Evolutionary conservation across 2,888 invertebrate genomes (phyloP).

Genomic region (Netelia fuscicornis): DNA sequence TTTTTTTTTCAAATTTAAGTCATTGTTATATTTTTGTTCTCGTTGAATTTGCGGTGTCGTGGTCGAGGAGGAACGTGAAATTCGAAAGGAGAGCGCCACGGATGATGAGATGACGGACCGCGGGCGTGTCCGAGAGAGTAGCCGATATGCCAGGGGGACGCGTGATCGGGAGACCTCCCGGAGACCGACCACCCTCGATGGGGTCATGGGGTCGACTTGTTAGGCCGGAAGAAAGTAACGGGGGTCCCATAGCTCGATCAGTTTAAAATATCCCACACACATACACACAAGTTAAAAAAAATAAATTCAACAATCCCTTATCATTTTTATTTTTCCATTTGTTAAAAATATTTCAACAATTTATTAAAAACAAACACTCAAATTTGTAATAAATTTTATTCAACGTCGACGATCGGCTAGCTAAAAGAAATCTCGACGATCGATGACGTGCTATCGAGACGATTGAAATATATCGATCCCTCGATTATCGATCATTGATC

Average conservation of each 20-base stretch:
- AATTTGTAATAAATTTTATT: too few relatives aligned
- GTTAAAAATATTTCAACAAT: too few relatives aligned
- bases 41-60: conserved; percentile 54
- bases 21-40: neutral
- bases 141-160: conserved; percentile 79
- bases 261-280: conserved; percentile 21
- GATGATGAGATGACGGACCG: conserved; percentile 82
- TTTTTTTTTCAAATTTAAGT: neutral
- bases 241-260: conserved; percentile 60
- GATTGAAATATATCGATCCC: conserved; percentile 39
- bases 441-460: neutral
- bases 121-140: conserved; percentile 82
- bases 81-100: conserved; percentile 65
- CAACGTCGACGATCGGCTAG: neutral
- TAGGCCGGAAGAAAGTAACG: conserved; percentile 75
- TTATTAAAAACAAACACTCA: too few relatives aligned
- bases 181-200: conserved; percentile 83
- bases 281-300: neutral
- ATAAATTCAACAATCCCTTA: neutral
- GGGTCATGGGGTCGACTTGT: conserved; percentile 84
- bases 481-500: neutral
- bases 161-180: conserved; percentile 84
- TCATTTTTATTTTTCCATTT: too few relatives aligned
- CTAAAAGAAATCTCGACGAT: conserved; percentile 32
- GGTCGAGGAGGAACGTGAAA: conserved; percentile 52